phyloP scores from a whole-genome alignment of 2,113 vertebrate species.

The Phrynosoma platyrhinos region DNA sequence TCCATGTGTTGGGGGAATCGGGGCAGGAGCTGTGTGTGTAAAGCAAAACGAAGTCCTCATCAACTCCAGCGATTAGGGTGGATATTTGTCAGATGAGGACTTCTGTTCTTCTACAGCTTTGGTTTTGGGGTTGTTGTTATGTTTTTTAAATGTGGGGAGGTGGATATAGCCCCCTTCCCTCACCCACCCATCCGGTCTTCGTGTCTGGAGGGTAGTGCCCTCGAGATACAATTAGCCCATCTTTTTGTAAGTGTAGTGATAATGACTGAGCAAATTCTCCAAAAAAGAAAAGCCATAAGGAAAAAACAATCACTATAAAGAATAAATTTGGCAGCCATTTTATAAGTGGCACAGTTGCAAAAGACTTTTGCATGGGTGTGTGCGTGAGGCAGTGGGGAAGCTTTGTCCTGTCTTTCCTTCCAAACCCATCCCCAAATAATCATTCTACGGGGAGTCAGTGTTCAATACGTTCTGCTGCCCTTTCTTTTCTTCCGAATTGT shows the following conservation, averaged over 20 bases:
- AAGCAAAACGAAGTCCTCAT: neutral
- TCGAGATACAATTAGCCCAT: neutral
- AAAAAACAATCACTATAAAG: neutral
- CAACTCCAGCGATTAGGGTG: neutral
- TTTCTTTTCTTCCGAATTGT: neutral
- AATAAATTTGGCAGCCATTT: neutral
- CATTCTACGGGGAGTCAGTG: neutral
- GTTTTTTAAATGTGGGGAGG: no score
- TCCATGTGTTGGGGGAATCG: neutral
- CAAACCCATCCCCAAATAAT: no score
- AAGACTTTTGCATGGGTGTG: neutral
- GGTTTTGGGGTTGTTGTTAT: neutral
- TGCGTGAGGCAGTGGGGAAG: neutral
- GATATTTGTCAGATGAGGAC: neutral
- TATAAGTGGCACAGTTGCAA: neutral
- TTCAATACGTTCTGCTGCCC: neutral
- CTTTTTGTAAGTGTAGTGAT: neutral
- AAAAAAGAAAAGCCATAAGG: neutral
- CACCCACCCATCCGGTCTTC: neutral
- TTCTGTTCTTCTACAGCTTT: no score
- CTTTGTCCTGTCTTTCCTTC: neutral
- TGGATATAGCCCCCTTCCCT: neutral
- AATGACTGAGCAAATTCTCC: neutral
- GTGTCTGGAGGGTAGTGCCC: no score
- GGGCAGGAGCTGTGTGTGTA: neutral